These are phyloP conservation scores for Lucilia sericata DNA, from an alignment of 1,140 invertebrate genomes.

Conservation along the genomic window DNA sequence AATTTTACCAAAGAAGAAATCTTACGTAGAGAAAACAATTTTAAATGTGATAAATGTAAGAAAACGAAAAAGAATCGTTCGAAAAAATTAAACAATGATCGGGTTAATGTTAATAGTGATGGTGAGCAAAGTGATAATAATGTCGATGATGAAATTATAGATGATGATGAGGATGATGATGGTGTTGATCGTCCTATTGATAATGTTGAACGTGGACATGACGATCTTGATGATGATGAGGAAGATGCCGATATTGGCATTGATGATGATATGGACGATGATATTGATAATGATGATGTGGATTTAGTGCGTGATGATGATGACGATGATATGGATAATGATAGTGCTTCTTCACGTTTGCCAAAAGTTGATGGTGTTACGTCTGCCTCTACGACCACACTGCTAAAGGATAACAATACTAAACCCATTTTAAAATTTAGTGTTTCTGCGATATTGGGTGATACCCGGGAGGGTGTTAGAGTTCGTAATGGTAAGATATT, in stretches of 20 bases:
- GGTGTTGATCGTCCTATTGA: neutral
- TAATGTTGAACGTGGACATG: conserved; percentile 18
- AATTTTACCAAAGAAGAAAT: conserved; percentile 50
- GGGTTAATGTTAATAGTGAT: conserved; percentile 49
- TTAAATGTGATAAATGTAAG: conserved; percentile 65
- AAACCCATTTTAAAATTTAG: conserved; percentile 92
- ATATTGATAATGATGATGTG: conserved; percentile 54
- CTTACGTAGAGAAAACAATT: conserved; percentile 58
- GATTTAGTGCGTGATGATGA: conserved; percentile 57
- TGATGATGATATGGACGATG: conserved; percentile 56
- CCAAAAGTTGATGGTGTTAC: conserved; percentile 57
- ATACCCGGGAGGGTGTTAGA: conserved; percentile 67
- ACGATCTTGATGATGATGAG: conserved; percentile 59
- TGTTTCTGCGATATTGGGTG: conserved; percentile 90
- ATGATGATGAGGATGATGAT: conserved; percentile 50
- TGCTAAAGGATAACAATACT: conserved; percentile 67
- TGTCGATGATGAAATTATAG: conserved; percentile 52
- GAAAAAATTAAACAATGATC: neutral
- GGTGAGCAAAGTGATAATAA: conserved; percentile 47
- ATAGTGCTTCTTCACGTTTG: conserved; percentile 52
- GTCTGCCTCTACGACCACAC: conserved; percentile 57
- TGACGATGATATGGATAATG: conserved; percentile 46
- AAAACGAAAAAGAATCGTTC: conserved; percentile 39
- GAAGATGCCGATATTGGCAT: conserved; percentile 52
- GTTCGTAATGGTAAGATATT: conserved; percentile 67